Conservation (phyloP, 2,888 invertebrate species). For the Spodoptera exigua region DNA sequence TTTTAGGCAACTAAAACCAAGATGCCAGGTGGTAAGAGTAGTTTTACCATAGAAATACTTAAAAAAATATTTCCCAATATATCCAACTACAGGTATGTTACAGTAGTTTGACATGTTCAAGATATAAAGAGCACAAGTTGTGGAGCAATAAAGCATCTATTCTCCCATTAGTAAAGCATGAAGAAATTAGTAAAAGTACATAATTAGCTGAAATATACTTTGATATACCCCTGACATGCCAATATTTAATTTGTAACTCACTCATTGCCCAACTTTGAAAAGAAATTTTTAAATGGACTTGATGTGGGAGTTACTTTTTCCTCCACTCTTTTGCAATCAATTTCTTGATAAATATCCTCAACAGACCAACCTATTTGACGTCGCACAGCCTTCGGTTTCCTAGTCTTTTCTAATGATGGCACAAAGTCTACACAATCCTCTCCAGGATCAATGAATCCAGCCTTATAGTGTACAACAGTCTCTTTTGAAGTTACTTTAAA, state of each 20-base stretch:
- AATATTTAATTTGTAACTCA: constrained; percentile 79
- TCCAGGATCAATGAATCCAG: constrained; percentile 67
- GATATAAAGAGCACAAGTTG: constrained; percentile 1
- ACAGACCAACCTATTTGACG: constrained; percentile 87
- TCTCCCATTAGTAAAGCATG: constrained; percentile 55
- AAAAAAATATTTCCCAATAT: too few species aligned
- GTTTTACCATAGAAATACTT: too few species aligned
- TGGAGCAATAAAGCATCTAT: constrained; percentile 53
- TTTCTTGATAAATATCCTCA: constrained; percentile 87
- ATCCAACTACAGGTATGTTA: too few species aligned
- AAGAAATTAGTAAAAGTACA: constrained; percentile 51
- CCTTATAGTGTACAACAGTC: constrained; percentile 70
- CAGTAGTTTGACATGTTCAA: too few species aligned
- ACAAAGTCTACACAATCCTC: constrained; percentile 82
- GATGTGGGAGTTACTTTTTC: constrained; percentile 79
- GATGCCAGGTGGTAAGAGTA: too few species aligned
- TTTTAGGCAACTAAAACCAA: too few species aligned
- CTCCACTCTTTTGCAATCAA: constrained; percentile 82
- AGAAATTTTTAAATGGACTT: constrained; percentile 84
- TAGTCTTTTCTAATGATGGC: constrained; percentile 79
- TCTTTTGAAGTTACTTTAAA: constrained; percentile 73
- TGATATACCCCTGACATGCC: constrained; percentile 76
- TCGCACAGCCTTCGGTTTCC: constrained; percentile 79
- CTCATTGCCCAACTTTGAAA: constrained; percentile 85
- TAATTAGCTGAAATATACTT: constrained; percentile 44